These are phyloP conservation scores for Zygogramma bicolorata DNA, from an alignment of 2,888 invertebrate species.

Conservation along the genomic window DNA sequence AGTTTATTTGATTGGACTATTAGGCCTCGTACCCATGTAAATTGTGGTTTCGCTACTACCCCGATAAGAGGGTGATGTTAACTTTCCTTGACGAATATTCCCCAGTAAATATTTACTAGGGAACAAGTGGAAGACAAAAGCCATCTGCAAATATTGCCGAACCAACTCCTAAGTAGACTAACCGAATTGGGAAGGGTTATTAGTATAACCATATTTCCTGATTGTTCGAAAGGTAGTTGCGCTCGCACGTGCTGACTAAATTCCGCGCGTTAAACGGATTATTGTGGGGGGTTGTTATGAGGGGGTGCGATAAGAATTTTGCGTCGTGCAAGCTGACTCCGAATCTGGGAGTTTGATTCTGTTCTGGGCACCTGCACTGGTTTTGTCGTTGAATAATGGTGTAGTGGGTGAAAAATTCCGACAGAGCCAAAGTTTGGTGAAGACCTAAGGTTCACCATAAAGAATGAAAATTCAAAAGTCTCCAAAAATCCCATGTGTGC, in stretches of 20 bases:
- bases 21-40: too few species aligned
- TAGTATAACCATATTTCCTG: slow-evolving; percentile 6
- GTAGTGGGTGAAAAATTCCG: too few species aligned
- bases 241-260: not conserved
- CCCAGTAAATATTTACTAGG: not conserved
- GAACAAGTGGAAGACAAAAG: not conserved
- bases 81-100: not conserved
- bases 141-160: not conserved
- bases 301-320: not conserved
- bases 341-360: too few species aligned
- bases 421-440: too few species aligned
- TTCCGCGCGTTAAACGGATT: not conserved
- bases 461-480: too few species aligned
- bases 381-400: too few species aligned
- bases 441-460: too few species aligned
- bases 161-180: not conserved
- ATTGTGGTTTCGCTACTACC: too few species aligned
- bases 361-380: too few species aligned
- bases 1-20: too few species aligned
- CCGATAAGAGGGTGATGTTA: too few species aligned
- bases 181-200: not conserved
- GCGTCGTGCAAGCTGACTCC: not conserved
- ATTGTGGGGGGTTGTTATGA: not conserved
- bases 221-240: not conserved
- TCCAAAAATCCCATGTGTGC: too few species aligned